Evolutionary conservation across 2,797 vertebrate species (phyloP), one percentile per base, ranked within the genome.

Genomic region (Hippocampus kuda): DNA sequence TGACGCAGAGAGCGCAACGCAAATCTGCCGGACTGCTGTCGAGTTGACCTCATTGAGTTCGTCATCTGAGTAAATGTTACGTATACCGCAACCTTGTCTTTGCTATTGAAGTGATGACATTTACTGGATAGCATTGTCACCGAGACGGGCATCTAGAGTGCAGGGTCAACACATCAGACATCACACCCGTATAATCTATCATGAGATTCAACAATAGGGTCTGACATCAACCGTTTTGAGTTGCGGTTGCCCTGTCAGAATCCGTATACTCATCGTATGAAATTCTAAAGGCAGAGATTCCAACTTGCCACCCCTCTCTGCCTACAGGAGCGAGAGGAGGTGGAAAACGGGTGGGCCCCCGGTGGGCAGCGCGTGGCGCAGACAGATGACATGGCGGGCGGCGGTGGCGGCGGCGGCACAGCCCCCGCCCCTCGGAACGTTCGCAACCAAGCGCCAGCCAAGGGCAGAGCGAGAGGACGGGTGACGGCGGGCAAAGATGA

Each of bases 241-340:
- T 34, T 34, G 5, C 34, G 5, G 34, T 34, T 34, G 5, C 5
- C 34, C 34, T 34, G 34, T 6, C 34, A 34, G 34, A 34, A 34
- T 3, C 34, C 34, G 34, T 34, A 7, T 34, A 34, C 34, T 34
- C 34, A 34, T 6, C 34, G 34, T 6, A 34, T 34, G 34, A 38
- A 38, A 38, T 8, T 38, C 34, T 7, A 38, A 38, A 38, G 7
- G 34, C 34, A 46, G 44, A 20, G 1, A 20, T 42, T 63, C 53
- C 65, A 74, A 67, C 61, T 44, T 62, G 30, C 70, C 1, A 20
- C 68, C 11, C 68, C 30, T 30, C 26, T 24, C 2, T 3, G 5
- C 15, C 67, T 69, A 60, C 81, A 98, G 97, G 96, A 98, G 68
- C 90, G 94, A 72, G 85, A 89, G 71, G 91, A 94, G 80, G 94